Evolutionary conservation across 2,797 vertebrate species (phyloP).

Genomic region (Protosalanx chinensis): DNA sequence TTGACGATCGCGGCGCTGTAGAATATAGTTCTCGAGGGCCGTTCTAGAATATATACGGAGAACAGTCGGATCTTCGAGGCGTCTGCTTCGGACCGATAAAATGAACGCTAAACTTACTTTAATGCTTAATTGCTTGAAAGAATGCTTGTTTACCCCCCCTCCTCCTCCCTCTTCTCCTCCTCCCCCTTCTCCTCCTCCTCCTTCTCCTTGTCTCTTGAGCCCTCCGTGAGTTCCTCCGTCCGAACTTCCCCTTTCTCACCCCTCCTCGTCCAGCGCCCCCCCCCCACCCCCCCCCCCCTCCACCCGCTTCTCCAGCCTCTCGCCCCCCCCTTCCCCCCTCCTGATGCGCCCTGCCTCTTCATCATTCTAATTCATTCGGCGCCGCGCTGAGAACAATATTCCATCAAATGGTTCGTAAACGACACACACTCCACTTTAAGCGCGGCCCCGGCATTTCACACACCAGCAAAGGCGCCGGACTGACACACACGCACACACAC

Average conservation of each 20-base stretch:
- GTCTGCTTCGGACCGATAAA: background rate
- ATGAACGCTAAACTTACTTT: background rate
- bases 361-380: slow-evolving; percentile 64
- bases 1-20: background rate
- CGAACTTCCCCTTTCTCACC: background rate
- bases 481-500: slow-evolving; percentile 2
- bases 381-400: slow-evolving; percentile 60
- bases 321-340: background rate
- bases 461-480: background rate
- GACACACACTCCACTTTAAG: slow-evolving; percentile 1
- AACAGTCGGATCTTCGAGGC: background rate
- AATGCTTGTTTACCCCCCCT: background rate
- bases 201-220: too few relatives aligned
- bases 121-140: background rate
- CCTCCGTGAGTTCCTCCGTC: too few relatives aligned
- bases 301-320: background rate
- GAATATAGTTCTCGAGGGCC: background rate
- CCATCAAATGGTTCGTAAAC: slow-evolving; percentile 57
- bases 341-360: slow-evolving; percentile 50
- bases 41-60: background rate
- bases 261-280: background rate
- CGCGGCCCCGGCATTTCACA: slow-evolving; percentile 9
- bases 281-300: too few relatives aligned
- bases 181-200: too few relatives aligned
- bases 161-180: background rate